A percentile compares a stretch with the other conserved stretches of the same genome.
Conservation (phyloP, 2,797 vertebrate genomes). For the Eremophila alpestris region DNA sequence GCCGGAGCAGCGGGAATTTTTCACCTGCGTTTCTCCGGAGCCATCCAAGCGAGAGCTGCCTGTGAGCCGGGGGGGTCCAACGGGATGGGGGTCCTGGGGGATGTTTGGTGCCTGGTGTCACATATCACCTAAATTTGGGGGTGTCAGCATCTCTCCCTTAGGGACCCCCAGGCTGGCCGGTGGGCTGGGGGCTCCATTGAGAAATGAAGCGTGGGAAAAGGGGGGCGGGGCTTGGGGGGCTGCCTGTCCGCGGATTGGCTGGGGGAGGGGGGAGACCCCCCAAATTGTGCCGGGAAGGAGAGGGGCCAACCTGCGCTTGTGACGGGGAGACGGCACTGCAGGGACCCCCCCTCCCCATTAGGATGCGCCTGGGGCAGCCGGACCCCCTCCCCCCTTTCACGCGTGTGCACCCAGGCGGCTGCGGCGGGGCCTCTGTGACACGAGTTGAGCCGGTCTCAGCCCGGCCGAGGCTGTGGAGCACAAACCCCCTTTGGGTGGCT, state of each 20-base stretch:
- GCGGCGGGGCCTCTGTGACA: neutral
- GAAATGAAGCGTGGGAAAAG: neutral
- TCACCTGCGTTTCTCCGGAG: constrained; percentile 6
- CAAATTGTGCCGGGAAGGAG: neutral
- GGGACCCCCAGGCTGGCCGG: neutral
- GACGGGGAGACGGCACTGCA: neutral
- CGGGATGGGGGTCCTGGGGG: neutral
- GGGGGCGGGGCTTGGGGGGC: neutral
- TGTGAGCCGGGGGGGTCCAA: neutral
- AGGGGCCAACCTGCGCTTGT: neutral
- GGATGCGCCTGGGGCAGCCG: neutral
- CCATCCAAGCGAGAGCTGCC: neutral
- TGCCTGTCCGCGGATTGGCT: constrained; percentile 5
- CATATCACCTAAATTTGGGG: neutral
- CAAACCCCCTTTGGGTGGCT: neutral
- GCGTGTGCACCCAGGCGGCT: neutral
- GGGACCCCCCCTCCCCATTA: rapidly evolving
- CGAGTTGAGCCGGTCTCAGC: neutral
- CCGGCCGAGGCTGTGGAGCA: neutral
- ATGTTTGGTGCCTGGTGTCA: neutral
- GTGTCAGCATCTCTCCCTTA: neutral
- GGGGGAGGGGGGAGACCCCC: neutral
- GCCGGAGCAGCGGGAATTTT: neutral
- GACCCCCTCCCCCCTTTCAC: rapidly evolving
- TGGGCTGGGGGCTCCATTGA: constrained; percentile 8